A percentile compares a stretch with the other conserved stretches of the same genome.
Conservation (phyloP, 2,113 vertebrate species). For the Phrynosoma blainvillii region DNA sequence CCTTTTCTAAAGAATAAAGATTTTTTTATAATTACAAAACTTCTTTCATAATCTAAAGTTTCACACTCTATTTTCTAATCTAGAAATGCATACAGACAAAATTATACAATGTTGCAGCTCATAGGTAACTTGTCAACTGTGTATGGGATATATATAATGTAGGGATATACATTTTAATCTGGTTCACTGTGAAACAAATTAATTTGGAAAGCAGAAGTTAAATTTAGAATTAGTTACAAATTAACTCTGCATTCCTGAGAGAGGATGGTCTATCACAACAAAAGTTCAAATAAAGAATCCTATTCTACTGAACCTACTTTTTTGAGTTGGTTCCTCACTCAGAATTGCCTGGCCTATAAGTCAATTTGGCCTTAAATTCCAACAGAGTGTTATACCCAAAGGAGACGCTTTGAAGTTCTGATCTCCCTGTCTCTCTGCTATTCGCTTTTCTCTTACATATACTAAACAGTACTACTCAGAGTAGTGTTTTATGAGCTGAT, state of each 20-base stretch:
- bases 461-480: not conserved
- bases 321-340: not conserved
- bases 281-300: not conserved
- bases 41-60: not conserved
- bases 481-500: too few species aligned
- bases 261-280: not conserved
- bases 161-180: not conserved
- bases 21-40: not conserved
- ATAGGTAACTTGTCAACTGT: too few species aligned
- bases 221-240: not conserved
- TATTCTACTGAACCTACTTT: not conserved
- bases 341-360: not conserved
- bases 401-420: not conserved
- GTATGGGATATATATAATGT: not conserved
- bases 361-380: not conserved
- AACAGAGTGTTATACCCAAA: not conserved
- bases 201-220: not conserved
- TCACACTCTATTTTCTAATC: not conserved
- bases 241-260: not conserved
- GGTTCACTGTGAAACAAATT: not conserved
- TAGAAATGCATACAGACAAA: not conserved
- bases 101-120: not conserved
- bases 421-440: not conserved
- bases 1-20: constrained; percentile 80
- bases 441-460: not conserved